These are phyloP conservation scores for Oreochromis tanganicae DNA, from an alignment of 2,113 vertebrate species.

Conservation along the genomic window DNA sequence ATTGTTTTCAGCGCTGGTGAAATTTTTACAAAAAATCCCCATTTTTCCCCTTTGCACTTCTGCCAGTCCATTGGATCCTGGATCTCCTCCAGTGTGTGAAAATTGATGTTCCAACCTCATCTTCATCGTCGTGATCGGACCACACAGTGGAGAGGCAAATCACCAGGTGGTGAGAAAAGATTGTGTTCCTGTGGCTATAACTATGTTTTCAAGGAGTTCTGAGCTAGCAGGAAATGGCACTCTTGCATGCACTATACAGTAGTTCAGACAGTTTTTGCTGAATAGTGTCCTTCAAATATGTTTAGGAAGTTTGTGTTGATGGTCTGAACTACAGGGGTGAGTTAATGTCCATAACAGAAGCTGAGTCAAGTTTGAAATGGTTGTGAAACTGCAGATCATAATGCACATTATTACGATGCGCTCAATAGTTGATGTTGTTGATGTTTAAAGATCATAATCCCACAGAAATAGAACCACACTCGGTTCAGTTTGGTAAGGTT, in stretches of 20 bases:
- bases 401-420: rapidly evolving
- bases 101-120: background rate
- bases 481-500: background rate
- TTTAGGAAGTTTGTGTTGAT: background rate
- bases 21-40: rapidly evolving
- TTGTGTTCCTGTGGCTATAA: background rate
- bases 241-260: background rate
- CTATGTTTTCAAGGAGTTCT: background rate
- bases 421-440: background rate
- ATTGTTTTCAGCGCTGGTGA: background rate
- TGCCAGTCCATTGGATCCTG: background rate
- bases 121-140: background rate
- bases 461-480: background rate
- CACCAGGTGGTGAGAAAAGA: too few relatives aligned
- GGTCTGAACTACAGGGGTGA: background rate
- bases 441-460: background rate
- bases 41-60: background rate
- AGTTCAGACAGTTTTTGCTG: background rate
- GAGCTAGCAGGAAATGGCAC: background rate
- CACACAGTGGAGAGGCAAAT: background rate
- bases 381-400: background rate
- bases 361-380: background rate
- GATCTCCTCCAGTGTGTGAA: background rate
- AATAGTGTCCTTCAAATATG: background rate
- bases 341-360: background rate